phyloP scores from a whole-genome alignment of 2,888 invertebrate genomes.

The Athalia cordata region DNA sequence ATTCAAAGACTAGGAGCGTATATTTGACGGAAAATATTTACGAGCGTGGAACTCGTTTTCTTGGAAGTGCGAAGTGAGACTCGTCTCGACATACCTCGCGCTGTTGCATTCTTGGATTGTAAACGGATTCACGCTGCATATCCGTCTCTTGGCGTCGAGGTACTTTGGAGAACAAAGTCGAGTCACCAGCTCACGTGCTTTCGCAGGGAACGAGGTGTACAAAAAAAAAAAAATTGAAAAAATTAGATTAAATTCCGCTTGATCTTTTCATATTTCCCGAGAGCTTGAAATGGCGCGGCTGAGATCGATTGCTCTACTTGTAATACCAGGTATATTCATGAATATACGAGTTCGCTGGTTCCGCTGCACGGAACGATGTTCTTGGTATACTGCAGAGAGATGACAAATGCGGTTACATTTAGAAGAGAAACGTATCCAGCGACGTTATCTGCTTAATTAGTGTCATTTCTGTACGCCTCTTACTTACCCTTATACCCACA shows the following conservation, averaged over 20 bases:
- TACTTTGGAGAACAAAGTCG: slow-evolving; percentile 3
- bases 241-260: no score
- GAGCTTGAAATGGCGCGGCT: no score
- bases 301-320: slow-evolving; percentile 31
- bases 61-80: slow-evolving; percentile 46
- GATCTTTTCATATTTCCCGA: no score
- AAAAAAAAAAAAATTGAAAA: no score
- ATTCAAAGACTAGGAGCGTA: slow-evolving; percentile 68
- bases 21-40: slow-evolving; percentile 57
- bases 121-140: slow-evolving; percentile 42
- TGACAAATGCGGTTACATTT: slow-evolving; percentile 46
- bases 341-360: neutral
- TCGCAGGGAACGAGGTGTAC: no score
- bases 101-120: slow-evolving; percentile 38
- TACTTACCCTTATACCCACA: neutral
- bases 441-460: slow-evolving; percentile 58
- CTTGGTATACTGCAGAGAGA: slow-evolving; percentile 2
- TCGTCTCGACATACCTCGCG: slow-evolving; percentile 28
- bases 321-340: neutral
- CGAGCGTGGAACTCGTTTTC: slow-evolving; percentile 53
- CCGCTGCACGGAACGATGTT: neutral
- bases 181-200: neutral
- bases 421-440: slow-evolving; percentile 47
- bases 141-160: neutral
- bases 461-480: slow-evolving; percentile 56